Evolutionary conservation across 2,888 invertebrate species (phyloP), one percentile per base, ranked within the genome.

Genomic region (Eristalinus aeneus): DNA sequence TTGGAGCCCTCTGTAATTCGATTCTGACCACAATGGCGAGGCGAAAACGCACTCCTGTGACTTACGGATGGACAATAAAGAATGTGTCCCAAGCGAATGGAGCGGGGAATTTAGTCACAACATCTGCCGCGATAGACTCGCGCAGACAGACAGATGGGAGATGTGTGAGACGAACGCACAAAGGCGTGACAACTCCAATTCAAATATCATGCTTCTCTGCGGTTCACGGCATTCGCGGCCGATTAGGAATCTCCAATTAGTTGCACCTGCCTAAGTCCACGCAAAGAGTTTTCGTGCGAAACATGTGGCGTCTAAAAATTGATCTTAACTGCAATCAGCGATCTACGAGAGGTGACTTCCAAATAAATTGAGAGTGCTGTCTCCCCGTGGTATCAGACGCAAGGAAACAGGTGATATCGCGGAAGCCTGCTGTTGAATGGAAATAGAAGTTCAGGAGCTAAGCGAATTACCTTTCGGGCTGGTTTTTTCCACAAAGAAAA

Each of bases 1-100:
- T 68, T 75, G 75, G 60, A 68, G 67, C 60, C 54, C 46, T 8
- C 46, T 16, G 46, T 46, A 46, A 46, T 46, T 16, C 6, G 46
- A 46, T 46, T 16, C 4, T 46, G 46, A 16, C 46, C 16, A 46
- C 46, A 46, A 8, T 16, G 16, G 8, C 8, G 16, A 12, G 12
- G 12, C 12, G 3, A 46, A 46, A 46, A 46, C 46, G 10, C 10
- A 34, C 34, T 34, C 9, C 6, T 46, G 46, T 16, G 46, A 46
- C 46, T 46, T 16, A 46, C 46, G 46, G 46, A 46, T 16, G 8
- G 46, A 16, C 46, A 46, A 46, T 46, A 16, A 46, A 16, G 46
- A 46, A 46, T 46, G 46, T 46, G 46, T 8, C 46, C 46, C 5
- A 8, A n/a, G 16, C 46, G 46, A 8, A 16, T 27, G 27, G 27